These are phyloP conservation scores for Synergus gifuensis DNA, from an alignment of 2,888 invertebrate genomes.

Conservation along the genomic window DNA sequence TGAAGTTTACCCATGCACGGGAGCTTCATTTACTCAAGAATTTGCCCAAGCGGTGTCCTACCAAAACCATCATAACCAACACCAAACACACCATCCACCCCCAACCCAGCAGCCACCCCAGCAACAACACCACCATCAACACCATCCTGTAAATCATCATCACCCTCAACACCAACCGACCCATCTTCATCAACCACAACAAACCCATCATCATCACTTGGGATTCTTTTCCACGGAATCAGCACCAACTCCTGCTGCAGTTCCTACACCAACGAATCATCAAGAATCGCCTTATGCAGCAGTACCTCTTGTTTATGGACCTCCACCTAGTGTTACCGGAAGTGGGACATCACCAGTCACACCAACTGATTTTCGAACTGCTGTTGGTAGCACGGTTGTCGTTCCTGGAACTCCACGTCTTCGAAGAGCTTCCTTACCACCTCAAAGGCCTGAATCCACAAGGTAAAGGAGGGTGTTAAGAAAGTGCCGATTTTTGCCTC, in stretches of 20 bases:
- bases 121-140: slow-evolving; percentile 69
- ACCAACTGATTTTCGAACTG: slow-evolving; percentile 83
- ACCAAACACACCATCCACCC: slow-evolving; percentile 54
- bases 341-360: slow-evolving; percentile 78
- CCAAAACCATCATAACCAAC: slow-evolving; percentile 66
- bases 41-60: slow-evolving; percentile 65
- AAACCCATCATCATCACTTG: slow-evolving; percentile 58
- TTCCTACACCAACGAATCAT: slow-evolving; percentile 68
- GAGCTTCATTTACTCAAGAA: slow-evolving; percentile 67
- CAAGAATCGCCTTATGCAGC: slow-evolving; percentile 67
- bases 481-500: too few relatives aligned
- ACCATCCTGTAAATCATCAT: slow-evolving; percentile 74
- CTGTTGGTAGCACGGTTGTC: slow-evolving; percentile 65
- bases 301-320: slow-evolving; percentile 72
- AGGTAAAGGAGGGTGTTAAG: slow-evolving; percentile 74
- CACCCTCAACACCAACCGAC: slow-evolving; percentile 80
- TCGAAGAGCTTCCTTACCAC: slow-evolving; percentile 87
- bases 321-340: slow-evolving; percentile 64
- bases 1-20: slow-evolving; percentile 73
- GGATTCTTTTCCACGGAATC: slow-evolving; percentile 69
- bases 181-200: slow-evolving; percentile 47
- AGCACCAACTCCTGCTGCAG: slow-evolving; percentile 72
- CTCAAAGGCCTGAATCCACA: slow-evolving; percentile 89
- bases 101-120: slow-evolving; percentile 61
- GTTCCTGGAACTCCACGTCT: slow-evolving; percentile 83